Evolutionary conservation across 2,888 invertebrate species (phyloP), one percentile per base, ranked within the genome.

Genomic region (Pristionchus entomophagus): DNA sequence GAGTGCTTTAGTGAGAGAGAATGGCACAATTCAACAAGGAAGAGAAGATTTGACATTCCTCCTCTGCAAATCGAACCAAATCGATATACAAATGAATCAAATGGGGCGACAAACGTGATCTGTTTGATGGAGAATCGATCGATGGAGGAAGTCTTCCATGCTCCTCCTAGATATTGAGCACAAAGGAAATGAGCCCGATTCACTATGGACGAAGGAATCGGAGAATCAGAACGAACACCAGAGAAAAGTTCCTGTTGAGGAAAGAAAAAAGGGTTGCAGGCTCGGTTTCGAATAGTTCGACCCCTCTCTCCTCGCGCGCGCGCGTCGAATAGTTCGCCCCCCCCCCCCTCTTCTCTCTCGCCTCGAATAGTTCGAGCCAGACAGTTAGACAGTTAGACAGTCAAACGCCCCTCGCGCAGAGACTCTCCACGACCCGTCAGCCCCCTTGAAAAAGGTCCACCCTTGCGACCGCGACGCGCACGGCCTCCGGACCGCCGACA

Each of bases 1-100:
- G 85, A 77, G 26, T 86, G 86, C 12, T 59, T 78, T 6, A 87
- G 87, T 1, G 59, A 29, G 6, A 87, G n/a, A n/a, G 86, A 41
- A 10, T 85, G 51, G 0, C 88, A 89, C 17, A 98, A 94, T 59
- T 96, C 96, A 87, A 98, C 96, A 93, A 97, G 96, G 95, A 97
- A 99, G 81, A 99, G 95, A 94, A 97, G 96, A 94, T 99, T 99
- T 85, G 97, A 97, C 85, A 99, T 95, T 0, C 98, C 99, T 14
- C 98, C 98, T 94, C 98, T 98, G 41, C 19, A 65, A 35, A 22
- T 26, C 17, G 5, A 29, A 53, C 32, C n/a, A n/a, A n/a, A n/a
- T 45, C 45, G 6, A 45, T 45, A n/a, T 4, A 22, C 14, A 12
- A n/a, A 51, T 53, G 32, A 1, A 51, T 81, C 26, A 45, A n/a